These are phyloP conservation scores for Acronicta alni DNA, from an alignment of 2,888 invertebrate species.

Conservation along the genomic window DNA sequence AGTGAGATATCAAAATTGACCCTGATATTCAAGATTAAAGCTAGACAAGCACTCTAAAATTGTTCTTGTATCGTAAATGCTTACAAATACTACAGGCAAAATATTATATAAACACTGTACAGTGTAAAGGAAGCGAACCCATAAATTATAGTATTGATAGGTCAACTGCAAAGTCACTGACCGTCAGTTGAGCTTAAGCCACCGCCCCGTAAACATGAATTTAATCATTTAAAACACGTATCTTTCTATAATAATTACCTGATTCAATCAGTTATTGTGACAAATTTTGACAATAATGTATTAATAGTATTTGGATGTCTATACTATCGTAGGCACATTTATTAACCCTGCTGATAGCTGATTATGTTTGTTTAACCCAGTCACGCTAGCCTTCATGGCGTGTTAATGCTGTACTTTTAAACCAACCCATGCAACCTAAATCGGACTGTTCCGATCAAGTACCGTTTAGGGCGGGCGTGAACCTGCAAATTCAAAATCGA, in stretches of 20 bases:
- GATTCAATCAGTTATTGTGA: too few relatives aligned
- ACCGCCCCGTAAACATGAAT: too few relatives aligned
- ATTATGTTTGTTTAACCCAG: slow-evolving; percentile 23
- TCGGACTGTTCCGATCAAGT: slow-evolving; percentile 39
- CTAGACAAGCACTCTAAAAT: too few relatives aligned
- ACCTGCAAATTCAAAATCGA: slow-evolving; percentile 56
- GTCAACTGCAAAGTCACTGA: slow-evolving; percentile 2
- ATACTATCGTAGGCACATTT: slow-evolving; percentile 7
- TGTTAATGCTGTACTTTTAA: slow-evolving; percentile 42
- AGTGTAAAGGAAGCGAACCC: too few relatives aligned
- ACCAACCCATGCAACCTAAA: slow-evolving; percentile 27
- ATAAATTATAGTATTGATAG: too few relatives aligned
- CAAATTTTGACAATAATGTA: slow-evolving; percentile 16
- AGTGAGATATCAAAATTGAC: neutral
- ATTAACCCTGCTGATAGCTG: slow-evolving; percentile 24
- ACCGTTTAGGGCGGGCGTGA: slow-evolving; percentile 46
- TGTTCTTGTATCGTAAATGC: too few relatives aligned
- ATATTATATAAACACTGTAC: too few relatives aligned
- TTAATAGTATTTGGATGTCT: slow-evolving; percentile 6
- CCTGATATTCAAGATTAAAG: neutral
- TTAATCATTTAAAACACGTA: too few relatives aligned
- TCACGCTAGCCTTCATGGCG: slow-evolving; percentile 44
- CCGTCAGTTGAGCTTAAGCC: neutral
- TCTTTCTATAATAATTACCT: neutral
- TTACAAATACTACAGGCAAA: too few relatives aligned